phyloP scores from a whole-genome alignment of 2,113 vertebrate species.

The Nesogale talazaci region DNA sequence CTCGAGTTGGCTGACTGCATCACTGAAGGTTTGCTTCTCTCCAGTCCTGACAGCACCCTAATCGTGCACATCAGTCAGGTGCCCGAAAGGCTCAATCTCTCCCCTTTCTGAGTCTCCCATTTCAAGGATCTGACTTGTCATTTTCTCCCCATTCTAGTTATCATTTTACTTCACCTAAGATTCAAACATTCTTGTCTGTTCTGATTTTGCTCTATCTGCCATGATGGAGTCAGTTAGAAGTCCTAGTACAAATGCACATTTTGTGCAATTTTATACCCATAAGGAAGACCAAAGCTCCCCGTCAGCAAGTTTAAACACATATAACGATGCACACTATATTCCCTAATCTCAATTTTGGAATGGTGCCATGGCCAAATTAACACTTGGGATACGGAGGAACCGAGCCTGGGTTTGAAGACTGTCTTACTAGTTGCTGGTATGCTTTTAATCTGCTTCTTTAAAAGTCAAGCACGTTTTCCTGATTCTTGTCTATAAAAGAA shows the following conservation, averaged over 20 bases:
- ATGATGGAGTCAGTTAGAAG: background rate
- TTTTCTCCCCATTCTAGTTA: background rate
- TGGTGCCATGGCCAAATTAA: background rate
- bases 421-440: background rate
- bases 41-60: background rate
- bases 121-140: background rate
- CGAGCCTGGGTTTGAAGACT: background rate
- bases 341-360: background rate
- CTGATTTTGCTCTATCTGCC: background rate
- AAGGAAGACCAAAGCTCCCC: background rate
- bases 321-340: background rate
- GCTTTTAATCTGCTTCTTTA: background rate
- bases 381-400: background rate
- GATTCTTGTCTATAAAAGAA: slow-evolving; percentile 30
- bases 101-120: background rate
- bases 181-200: background rate
- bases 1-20: background rate
- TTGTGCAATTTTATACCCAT: background rate
- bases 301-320: background rate
- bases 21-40: background rate
- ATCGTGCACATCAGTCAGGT: background rate
- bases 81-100: background rate
- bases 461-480: too few relatives aligned
- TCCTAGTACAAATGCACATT: background rate
- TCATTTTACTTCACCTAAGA: background rate